phyloP scores from a whole-genome alignment of 2,113 vertebrate genomes.

The Ia io region DNA sequence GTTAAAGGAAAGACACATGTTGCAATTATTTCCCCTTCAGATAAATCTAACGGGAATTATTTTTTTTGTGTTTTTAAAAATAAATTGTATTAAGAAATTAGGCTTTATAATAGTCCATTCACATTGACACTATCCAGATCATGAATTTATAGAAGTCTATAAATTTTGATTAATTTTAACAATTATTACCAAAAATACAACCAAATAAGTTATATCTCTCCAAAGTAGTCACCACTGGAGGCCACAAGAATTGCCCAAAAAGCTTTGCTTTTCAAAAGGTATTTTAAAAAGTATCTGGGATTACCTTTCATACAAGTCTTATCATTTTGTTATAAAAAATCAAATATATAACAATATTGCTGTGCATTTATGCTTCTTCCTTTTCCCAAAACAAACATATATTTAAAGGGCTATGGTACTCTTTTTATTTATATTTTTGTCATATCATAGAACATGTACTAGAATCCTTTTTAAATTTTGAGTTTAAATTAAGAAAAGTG shows the following conservation, averaged over 20 bases:
- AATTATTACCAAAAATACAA: background rate
- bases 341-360: background rate
- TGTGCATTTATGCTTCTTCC: background rate
- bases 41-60: background rate
- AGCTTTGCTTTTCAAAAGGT: background rate
- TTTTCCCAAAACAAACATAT: background rate
- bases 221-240: background rate
- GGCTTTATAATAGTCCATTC: background rate
- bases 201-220: background rate
- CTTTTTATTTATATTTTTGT: background rate
- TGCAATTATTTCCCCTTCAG: background rate
- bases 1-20: background rate
- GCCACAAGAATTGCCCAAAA: background rate
- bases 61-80: background rate
- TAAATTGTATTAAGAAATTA: background rate
- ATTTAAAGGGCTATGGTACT: background rate
- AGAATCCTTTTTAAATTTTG: background rate
- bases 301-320: background rate
- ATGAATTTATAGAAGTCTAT: background rate
- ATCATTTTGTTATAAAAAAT: background rate
- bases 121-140: background rate
- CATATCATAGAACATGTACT: background rate
- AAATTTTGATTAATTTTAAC: background rate
- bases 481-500: constrained; percentile 16
- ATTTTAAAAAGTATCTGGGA: background rate